A percentile compares a stretch with the other conserved stretches of the same genome.
Conservation (phyloP, 2,113 vertebrate species). For the Microcebus ravelobensis region DNA sequence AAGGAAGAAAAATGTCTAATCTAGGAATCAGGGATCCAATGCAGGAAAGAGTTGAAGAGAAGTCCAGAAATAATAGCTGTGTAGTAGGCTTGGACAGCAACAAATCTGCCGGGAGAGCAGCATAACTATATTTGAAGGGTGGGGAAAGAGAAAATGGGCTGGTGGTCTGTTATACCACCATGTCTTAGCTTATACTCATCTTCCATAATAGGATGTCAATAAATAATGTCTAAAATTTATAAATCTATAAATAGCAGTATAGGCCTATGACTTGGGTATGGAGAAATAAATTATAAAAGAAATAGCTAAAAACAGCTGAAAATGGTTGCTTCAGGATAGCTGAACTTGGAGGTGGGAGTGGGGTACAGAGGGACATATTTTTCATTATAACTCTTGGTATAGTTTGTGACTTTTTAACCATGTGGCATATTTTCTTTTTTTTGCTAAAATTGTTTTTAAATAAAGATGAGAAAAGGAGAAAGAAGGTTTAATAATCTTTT, state of each 20-base stretch:
- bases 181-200: not conserved
- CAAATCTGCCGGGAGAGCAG: not conserved
- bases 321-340: not conserved
- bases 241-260: not conserved
- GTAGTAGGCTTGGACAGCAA: not conserved
- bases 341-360: not conserved
- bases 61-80: not conserved
- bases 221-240: not conserved
- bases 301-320: not conserved
- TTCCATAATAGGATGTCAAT: not conserved
- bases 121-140: not conserved
- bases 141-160: not conserved
- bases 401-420: not conserved
- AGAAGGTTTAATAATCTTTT: not conserved
- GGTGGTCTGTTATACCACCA: not conserved
- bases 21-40: not conserved
- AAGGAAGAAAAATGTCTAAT: not conserved
- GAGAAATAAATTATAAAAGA: conserved; percentile 1
- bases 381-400: not conserved
- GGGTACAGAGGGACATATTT: not conserved
- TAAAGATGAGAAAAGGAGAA: not conserved
- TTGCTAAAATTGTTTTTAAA: not conserved
- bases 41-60: not conserved
- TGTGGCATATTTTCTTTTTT: not conserved
- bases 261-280: not conserved